Base-by-base conservation (phyloP, 2,888 invertebrate genomes). In the Anarsia innoxiella region DNA sequence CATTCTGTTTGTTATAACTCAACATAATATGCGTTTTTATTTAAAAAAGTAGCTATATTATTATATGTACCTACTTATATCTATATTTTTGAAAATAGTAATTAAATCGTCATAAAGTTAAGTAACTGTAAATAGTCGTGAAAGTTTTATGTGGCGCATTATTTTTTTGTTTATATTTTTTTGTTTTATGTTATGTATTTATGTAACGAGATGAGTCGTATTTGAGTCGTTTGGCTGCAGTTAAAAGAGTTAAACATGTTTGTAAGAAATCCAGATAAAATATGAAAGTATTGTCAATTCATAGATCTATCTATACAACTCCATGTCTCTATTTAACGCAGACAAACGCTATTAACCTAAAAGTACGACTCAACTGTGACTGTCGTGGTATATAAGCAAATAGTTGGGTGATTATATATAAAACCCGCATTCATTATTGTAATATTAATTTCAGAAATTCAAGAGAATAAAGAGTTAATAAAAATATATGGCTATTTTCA, bases 391-490 rank as follows among this genome's bases (percentile, higher is more conserved):
- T 70, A 67, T 83, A 83, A 80, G 78, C 72, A 82, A 75, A 82
- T 83, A 83, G 82, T 71, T 80, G 82, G 84, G 84, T 80, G 71
- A 73, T 76, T 84, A 75, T 83, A 84, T 84, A 83, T 74, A 76
- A 67, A 79, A 59, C 84, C 84, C 84, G 70, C 79, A 82, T 83
- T 82, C 79, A 82, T 82, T 83, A 83, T 80, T 83, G 80, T 84
- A 84, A 80, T 76, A 84, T 84, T 84, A 82, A 82, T 84, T 84
- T 83, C 78, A 72, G 72, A 79, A 80, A 79, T 83, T 83, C 82
- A 83, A 78, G 69, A 82, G 79, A 84, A 83, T 84, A 84, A 84
- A 84, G 80, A 84, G 80, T 83, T 83, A 82, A 82, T 80, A 78
- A 79, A 82, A 77, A 42, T 46, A 61, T 19, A n/a, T n/a, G n/a